Conservation (phyloP, 2,888 invertebrate species). For the Coecobrya sp. region DNA sequence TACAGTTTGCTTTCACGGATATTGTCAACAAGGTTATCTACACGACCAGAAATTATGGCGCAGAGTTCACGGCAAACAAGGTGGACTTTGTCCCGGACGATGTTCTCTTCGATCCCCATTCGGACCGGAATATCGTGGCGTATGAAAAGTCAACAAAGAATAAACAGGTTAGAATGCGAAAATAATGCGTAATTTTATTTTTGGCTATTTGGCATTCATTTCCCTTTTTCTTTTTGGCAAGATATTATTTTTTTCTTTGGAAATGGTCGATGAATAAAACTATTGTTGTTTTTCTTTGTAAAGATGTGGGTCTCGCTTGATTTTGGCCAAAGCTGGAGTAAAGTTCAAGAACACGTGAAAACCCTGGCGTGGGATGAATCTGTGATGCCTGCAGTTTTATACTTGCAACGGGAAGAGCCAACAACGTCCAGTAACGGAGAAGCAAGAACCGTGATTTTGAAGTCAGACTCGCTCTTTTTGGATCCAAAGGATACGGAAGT, state of each 20-base stretch:
- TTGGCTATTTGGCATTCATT: background rate
- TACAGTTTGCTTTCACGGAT: constrained; percentile 95
- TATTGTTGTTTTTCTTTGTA: background rate
- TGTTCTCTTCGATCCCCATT: constrained; percentile 92
- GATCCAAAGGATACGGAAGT: constrained; percentile 87
- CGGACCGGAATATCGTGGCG: constrained; percentile 91
- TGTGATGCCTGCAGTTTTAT: constrained; percentile 88
- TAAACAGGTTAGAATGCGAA: constrained; percentile 89
- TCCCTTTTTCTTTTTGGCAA: constrained; percentile 37
- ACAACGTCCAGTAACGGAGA: constrained; percentile 88
- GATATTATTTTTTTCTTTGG: constrained; percentile 84
- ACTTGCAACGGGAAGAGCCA: constrained; percentile 92
- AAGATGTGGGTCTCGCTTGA: constrained; percentile 93
- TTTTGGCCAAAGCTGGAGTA: constrained; percentile 92
- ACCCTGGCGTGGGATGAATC: constrained; percentile 91
- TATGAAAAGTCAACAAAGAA: constrained; percentile 92
- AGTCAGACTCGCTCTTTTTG: constrained; percentile 87
- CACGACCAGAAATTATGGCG: constrained; percentile 93
- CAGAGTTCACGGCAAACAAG: constrained; percentile 90
- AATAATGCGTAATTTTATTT: constrained; percentile 4
- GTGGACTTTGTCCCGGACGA: constrained; percentile 93
- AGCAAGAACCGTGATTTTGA: constrained; percentile 89
- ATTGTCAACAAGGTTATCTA: constrained; percentile 92
- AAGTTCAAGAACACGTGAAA: constrained; percentile 92
- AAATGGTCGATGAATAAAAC: background rate